Evolutionary conservation across 2,888 invertebrate genomes (phyloP).

Genomic region (Harpalus rubripes): DNA sequence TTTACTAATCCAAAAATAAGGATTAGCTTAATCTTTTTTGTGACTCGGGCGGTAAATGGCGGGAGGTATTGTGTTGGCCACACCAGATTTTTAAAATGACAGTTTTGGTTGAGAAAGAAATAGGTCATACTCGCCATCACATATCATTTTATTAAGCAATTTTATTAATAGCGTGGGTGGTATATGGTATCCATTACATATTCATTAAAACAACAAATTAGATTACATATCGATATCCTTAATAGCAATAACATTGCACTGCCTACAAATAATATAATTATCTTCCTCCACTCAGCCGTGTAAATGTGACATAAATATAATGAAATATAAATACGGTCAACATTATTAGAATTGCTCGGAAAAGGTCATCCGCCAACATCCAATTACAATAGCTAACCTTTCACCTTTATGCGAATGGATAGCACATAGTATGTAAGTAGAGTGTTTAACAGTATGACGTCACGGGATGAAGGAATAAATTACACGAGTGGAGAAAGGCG

Average conservation of each 20-base stretch:
- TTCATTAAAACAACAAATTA: conserved; percentile 1
- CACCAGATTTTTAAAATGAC: no score
- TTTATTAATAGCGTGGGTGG: background rate
- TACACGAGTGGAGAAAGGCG: background rate
- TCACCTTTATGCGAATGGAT: background rate
- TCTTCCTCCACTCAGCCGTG: background rate
- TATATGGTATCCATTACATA: background rate
- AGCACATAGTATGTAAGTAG: background rate
- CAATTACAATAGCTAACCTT: background rate
- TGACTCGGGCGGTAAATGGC: no score
- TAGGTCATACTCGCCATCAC: no score
- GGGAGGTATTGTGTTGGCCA: no score
- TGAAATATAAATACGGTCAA: background rate
- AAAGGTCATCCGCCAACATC: background rate
- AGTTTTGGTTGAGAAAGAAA: no score
- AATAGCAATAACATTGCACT: background rate
- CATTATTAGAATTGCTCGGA: background rate
- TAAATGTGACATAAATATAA: background rate
- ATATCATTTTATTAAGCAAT: background rate
- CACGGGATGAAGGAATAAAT: background rate
- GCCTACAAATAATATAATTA: conserved; percentile 3
- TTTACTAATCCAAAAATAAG: no score
- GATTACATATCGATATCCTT: background rate
- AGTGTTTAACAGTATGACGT: background rate
- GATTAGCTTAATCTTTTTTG: no score